These are phyloP conservation scores for Druon quercuslanigerum DNA, from an alignment of 1,140 invertebrate species.

Conservation along the genomic window DNA sequence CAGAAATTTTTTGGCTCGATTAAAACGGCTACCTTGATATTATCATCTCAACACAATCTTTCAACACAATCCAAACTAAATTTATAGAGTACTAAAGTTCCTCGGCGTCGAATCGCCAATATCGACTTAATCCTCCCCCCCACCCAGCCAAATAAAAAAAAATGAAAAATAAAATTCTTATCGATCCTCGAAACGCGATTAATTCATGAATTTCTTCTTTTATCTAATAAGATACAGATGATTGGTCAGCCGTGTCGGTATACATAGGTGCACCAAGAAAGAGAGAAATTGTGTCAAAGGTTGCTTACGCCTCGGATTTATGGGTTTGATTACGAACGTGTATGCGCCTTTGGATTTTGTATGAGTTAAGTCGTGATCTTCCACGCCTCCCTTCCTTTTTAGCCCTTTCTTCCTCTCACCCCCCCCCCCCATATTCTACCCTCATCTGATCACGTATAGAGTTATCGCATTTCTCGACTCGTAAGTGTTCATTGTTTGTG, in stretches of 20 bases:
- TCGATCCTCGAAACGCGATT: neutral
- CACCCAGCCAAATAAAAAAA: too few species aligned
- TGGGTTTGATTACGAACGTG: conserved; percentile 63
- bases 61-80: too few species aligned
- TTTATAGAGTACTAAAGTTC: too few species aligned
- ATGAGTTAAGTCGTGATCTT: conserved; percentile 68
- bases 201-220: neutral
- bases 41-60: too few species aligned
- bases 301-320: conserved; percentile 64
- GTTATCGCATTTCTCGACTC: conserved; percentile 61
- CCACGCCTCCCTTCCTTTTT: conserved; percentile 58
- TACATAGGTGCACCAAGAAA: conserved; percentile 33
- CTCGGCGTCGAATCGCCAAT: too few species aligned
- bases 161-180: too few species aligned
- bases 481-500: conserved; percentile 67
- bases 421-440: conserved; percentile 35
- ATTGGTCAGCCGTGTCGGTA: conserved; percentile 33
- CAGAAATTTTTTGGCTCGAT: too few species aligned
- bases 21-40: too few species aligned
- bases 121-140: too few species aligned
- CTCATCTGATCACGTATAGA: conserved; percentile 59
- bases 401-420: conserved; percentile 37
- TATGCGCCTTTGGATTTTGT: conserved; percentile 62
- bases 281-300: conserved; percentile 63
- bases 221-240: neutral